These are phyloP conservation scores for Entomyzon cyanotis DNA, from an alignment of 2,113 vertebrate genomes.

Conservation along the genomic window DNA sequence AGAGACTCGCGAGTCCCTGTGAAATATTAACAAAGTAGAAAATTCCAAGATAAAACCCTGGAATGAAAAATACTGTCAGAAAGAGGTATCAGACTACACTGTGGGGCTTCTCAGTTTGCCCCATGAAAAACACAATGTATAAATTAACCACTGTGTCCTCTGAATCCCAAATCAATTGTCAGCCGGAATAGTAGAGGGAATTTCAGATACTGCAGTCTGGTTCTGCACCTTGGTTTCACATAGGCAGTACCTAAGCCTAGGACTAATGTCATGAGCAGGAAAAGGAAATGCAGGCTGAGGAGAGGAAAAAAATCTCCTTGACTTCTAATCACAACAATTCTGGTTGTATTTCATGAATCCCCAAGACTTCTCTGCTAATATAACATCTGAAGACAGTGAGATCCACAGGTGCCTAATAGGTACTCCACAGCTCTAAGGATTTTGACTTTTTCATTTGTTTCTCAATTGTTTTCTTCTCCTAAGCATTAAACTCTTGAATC, in stretches of 20 bases:
- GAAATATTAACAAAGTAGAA: constrained; percentile 42
- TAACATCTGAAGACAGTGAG: background rate
- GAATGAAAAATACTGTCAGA: background rate
- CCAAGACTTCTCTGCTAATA: background rate
- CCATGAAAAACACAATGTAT: background rate
- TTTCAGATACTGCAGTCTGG: background rate
- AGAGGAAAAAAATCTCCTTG: background rate
- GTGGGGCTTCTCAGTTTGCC: background rate
- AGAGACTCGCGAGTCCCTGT: constrained; percentile 11
- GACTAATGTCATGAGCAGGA: background rate
- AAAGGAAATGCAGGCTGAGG: background rate
- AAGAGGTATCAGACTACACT: background rate
- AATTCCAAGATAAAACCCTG: background rate
- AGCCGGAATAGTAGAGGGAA: background rate
- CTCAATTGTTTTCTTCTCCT: constrained; percentile 40
- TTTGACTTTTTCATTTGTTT: background rate
- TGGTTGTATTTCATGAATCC: background rate
- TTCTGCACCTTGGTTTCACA: background rate
- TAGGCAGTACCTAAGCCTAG: background rate
- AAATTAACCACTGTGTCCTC: background rate
- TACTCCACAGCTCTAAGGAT: background rate
- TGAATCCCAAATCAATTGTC: background rate
- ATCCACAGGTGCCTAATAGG: background rate
- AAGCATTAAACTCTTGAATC: background rate
- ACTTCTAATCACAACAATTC: background rate